These are phyloP conservation scores for Mylabris phalerata DNA, from an alignment of 1,140 invertebrate species.

Conservation along the genomic window DNA sequence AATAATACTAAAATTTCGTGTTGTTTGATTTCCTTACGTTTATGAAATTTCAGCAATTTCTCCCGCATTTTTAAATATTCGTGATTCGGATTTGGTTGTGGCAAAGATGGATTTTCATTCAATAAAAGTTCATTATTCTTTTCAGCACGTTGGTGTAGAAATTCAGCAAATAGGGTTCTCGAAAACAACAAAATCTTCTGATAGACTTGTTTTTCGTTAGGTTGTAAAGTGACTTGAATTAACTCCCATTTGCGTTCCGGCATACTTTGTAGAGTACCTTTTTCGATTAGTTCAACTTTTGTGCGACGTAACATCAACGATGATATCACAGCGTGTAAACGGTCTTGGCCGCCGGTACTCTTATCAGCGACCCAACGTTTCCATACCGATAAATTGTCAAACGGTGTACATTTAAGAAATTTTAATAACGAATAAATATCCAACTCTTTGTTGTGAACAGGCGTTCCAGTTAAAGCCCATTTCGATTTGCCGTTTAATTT, in stretches of 20 bases:
- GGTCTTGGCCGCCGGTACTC: conserved; percentile 58
- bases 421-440: conserved; percentile 85
- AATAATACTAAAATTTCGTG: conserved; percentile 76
- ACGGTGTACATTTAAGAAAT: conserved; percentile 78
- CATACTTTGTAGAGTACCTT: conserved; percentile 52
- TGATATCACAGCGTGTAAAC: conserved; percentile 73
- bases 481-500: conserved; percentile 53
- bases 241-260: conserved; percentile 40
- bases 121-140: not conserved
- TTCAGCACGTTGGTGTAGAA: conserved; percentile 61
- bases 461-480: conserved; percentile 91
- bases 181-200: conserved; percentile 68
- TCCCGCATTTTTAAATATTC: conserved; percentile 47
- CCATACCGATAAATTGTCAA: conserved; percentile 70
- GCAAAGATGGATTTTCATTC: not conserved
- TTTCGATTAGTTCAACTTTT: conserved; percentile 65
- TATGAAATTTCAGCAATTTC: conserved; percentile 52
- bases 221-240: not conserved
- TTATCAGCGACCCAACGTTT: conserved; percentile 72
- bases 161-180: conserved; percentile 66
- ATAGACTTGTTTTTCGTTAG: conserved; percentile 66
- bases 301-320: conserved; percentile 76
- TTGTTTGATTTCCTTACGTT: conserved; percentile 55
- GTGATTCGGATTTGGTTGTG: conserved; percentile 16
- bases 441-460: conserved; percentile 87